Evolutionary conservation across 1,140 invertebrate genomes (phyloP).

Genomic region (Panulirus ornatus): DNA sequence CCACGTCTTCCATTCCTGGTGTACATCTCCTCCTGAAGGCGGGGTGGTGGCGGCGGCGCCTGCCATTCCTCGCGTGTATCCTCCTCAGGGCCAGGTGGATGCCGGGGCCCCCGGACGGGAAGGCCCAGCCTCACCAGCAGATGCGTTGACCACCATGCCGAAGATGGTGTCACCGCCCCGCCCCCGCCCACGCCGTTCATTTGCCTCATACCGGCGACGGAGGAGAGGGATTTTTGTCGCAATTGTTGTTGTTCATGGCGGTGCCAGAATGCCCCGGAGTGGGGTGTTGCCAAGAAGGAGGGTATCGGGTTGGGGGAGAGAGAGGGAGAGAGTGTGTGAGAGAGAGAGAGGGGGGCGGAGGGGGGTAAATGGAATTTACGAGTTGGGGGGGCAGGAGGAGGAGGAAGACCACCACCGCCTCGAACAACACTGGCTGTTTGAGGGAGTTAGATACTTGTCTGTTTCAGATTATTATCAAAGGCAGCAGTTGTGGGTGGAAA

Average conservation of each 20-base stretch:
- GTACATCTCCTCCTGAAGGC: too few relatives aligned
- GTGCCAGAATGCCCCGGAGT: constrained; percentile 34
- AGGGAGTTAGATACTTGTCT: constrained; percentile 30
- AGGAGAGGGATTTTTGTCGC: too few relatives aligned
- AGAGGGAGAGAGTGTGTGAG: too few relatives aligned
- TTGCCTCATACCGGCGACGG: constrained; percentile 45
- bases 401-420: not conserved
- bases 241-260: constrained; percentile 17
- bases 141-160: not conserved
- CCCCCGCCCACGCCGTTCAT: constrained; percentile 25
- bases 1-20: too few relatives aligned
- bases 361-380: not conserved
- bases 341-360: not conserved
- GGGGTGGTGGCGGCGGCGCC: too few relatives aligned
- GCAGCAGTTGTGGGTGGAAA: constrained; percentile 6
- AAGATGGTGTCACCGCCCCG: not conserved
- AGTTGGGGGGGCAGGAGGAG: constrained; percentile 1
- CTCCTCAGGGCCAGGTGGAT: too few relatives aligned
- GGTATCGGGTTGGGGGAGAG: not conserved
- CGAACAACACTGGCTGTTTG: not conserved
- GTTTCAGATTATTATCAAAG: constrained; percentile 54
- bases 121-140: not conserved
- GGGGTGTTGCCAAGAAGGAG: not conserved
- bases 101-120: too few relatives aligned
- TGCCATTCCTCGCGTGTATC: too few relatives aligned